Base-by-base conservation (phyloP, 2,797 vertebrate species). In the Tamandua tetradactyla region DNA sequence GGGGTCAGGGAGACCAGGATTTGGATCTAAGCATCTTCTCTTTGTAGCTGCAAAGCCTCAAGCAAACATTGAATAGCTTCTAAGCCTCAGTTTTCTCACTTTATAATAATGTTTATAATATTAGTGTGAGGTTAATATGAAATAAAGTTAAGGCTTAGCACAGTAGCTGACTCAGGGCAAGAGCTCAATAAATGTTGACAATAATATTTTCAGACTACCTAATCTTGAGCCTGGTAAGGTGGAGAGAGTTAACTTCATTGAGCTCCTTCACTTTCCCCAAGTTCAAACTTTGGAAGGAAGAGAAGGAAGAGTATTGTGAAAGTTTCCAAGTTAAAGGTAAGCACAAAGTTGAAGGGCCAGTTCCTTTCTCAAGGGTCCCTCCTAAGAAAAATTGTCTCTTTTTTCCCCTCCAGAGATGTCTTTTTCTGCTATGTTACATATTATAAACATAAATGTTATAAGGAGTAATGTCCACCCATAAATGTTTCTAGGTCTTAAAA, bases 41-140 rank as follows among this genome's bases (percentile, higher is more conserved):
- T 49, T 76, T 71, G 66, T 40, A 64, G 11, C 44, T 87, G 9
- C 83, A 49, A 84, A 66, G 91, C 18, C 55, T 80, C 40, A 87
- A 25, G 35, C 35, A 66, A 89, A 66, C n/a, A 37, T 2, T 59
- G 40, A 82, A 35, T 44, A 52, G 47, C 75, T 37, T 66, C n/a
- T 57, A 74, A 66, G 7, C 7, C 25, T 82, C 27, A 27, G 2
- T 90, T 76, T 82, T 22, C 57, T 57, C 32, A 27, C 15, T 81
- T 13, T 35, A 82, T 55, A 87, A 71, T 57, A 76, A 87, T 71
- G 37, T n/a, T n/a, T n/a, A n/a, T n/a, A n/a, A n/a, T n/a, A n/a
- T n/a, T n/a, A n/a, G n/a, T n/a, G n/a, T n/a, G 52, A 85, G n/a
- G 13, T 49, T 78, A 32, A 35, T 87, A 93, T 59, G 47, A 94